Evolutionary conservation across 1,140 invertebrate species (phyloP).

Genomic region (Eubasilissa regina): DNA sequence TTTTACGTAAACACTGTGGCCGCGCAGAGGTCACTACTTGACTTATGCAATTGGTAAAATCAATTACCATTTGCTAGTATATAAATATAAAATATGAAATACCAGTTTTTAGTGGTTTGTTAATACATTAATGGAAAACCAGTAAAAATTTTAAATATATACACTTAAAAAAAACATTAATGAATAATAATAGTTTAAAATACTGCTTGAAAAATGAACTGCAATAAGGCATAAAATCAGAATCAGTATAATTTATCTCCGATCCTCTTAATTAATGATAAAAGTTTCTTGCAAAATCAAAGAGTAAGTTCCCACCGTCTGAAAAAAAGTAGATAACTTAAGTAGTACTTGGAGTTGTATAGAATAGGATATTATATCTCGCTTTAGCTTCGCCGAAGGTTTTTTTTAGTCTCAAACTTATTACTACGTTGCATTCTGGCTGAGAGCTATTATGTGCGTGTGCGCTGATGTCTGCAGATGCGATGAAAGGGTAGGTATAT

Average conservation of each 20-base stretch:
- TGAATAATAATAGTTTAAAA: neutral
- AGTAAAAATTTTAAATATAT: too few relatives aligned
- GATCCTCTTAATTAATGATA: constrained; percentile 26
- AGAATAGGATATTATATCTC: constrained; percentile 56
- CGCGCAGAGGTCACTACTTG: too few relatives aligned
- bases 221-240: constrained; percentile 1
- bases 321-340: constrained; percentile 36
- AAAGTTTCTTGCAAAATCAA: constrained; percentile 24
- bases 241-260: constrained; percentile 8
- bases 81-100: too few relatives aligned
- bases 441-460: constrained; percentile 54
- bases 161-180: too few relatives aligned
- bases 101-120: too few relatives aligned
- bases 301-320: constrained; percentile 37
- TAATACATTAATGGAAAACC: too few relatives aligned
- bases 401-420: constrained; percentile 45
- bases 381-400: constrained; percentile 36
- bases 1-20: too few relatives aligned
- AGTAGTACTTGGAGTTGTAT: constrained; percentile 24
- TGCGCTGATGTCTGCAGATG: constrained; percentile 45
- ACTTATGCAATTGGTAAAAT: too few relatives aligned
- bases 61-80: too few relatives aligned
- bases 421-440: constrained; percentile 52
- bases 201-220: constrained; percentile 13
- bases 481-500: constrained; percentile 27